Evolutionary conservation across 2,888 invertebrate genomes (phyloP), one percentile per base, ranked within the genome.

Genomic region (Drosophila demipolita): DNA sequence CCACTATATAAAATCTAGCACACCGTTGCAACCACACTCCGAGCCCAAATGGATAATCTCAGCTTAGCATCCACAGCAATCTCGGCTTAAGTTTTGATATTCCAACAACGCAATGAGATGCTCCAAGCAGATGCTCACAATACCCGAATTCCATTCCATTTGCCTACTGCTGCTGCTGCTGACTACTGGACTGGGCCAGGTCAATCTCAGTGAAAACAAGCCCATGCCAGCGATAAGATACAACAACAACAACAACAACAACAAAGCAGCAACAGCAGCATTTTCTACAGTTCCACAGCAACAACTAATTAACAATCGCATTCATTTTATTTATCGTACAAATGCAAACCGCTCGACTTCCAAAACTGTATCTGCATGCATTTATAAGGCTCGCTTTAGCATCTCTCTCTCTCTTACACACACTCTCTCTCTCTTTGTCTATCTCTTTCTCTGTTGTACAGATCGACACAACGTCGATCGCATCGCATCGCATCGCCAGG

Each of bases 281-380:
- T 32, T 73, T 62, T 67, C 79, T 66, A 54, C 61, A 76, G 58
- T 48, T 73, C 73, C 66, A 75, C 72, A 79, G 76, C 79, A 85
- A 88, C 89, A 89, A 89, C 89, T 87, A 89, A 87, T 87, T 89
- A 87, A 87, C 89, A 87, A 89, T 87, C 89, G 89, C 89, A 89
- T 87, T 87, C 87, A 87, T 87, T 87, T 87, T 86, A 86, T 86
- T 86, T 86, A 86, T 86, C 85, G 85, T 89, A 86, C 79, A 89
- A 85, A 85, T 89, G 89, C 85, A 86, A 86, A 89, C 89, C 87
- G 85, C 85, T 89, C 82, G 85, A 89, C 85, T 87, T 89, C 87
- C 87, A 89, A 89, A 86, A 86, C 86, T 84, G 89, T 86, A 87
- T 89, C 89, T 86, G 82, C 89, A 65, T 89, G 87, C 89, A 86